Percentiles rank a stretch among this genome's conserved stretches.
Evolutionary conservation across 2,888 invertebrate species (phyloP).

Genomic region (Hirudinaria manillensis): DNA sequence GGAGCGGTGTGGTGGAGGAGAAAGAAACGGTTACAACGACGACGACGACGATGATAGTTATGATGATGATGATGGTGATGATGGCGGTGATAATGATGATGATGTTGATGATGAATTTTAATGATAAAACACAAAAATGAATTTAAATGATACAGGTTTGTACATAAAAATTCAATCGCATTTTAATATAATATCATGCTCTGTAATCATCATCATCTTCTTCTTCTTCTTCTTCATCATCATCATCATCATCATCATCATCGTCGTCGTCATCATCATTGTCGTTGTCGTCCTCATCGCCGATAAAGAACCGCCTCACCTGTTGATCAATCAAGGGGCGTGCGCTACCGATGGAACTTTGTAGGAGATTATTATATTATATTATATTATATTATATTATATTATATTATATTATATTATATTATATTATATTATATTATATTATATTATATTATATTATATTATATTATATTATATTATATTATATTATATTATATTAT

Average conservation of each 20-base stretch:
- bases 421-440: too few species aligned
- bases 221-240: constrained; percentile 20
- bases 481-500: not conserved
- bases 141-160: not conserved
- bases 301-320: not conserved
- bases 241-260: constrained; percentile 30
- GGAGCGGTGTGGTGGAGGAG: constrained; percentile 12
- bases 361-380: too few species aligned
- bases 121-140: not conserved
- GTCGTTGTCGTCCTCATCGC: constrained; percentile 35
- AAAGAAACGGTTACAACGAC: constrained; percentile 5
- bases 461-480: not conserved
- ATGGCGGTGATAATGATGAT: constrained; percentile 26
- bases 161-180: not conserved
- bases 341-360: too few species aligned
- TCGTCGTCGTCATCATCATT: constrained; percentile 37
- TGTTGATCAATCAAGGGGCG: constrained; percentile 9
- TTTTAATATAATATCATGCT: too few species aligned
- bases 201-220: constrained; percentile 27
- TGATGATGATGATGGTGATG: constrained; percentile 29
- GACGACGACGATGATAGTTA: constrained; percentile 17
- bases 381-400: too few species aligned
- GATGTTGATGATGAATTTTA: constrained; percentile 19
- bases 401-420: too few species aligned
- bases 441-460: too few species aligned